A percentile compares a stretch with the other conserved stretches of the same genome.
These are phyloP conservation scores for Micromussa lordhowensis DNA, from an alignment of 92 coral and sea anemone species.

Conservation along the genomic window DNA sequence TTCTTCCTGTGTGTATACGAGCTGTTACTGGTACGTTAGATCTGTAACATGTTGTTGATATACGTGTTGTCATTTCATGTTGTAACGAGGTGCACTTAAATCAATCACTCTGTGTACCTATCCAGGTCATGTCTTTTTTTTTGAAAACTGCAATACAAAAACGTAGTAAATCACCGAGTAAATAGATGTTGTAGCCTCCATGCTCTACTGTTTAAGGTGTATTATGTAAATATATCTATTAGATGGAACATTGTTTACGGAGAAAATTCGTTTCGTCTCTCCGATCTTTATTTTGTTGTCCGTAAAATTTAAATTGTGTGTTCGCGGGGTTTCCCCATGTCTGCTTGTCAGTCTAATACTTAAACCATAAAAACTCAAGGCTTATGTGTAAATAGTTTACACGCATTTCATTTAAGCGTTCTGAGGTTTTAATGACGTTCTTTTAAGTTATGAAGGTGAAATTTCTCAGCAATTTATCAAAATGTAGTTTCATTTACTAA, in stretches of 20 bases:
- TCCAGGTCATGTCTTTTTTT: not conserved
- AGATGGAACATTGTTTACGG: not conserved
- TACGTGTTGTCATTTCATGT: not conserved
- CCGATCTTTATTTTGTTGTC: not conserved
- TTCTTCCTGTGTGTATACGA: constrained; percentile 88
- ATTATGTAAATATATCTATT: not conserved
- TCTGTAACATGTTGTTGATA: not conserved
- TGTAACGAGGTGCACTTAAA: not conserved
- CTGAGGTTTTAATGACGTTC: not conserved
- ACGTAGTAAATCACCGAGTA: not conserved
- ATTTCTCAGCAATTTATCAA: not conserved
- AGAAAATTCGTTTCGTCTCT: not conserved
- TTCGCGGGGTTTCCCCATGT: constrained; percentile 76
- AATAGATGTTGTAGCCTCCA: not conserved
- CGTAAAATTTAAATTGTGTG: not conserved
- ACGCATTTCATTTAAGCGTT: not conserved
- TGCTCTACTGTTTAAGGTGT: not conserved
- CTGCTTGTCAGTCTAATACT: not conserved
- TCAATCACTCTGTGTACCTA: not conserved
- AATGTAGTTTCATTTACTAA: not conserved
- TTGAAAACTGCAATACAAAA: constrained; percentile 9
- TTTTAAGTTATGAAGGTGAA: not conserved
- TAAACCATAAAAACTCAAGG: no score
- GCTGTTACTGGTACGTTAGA: constrained; percentile 88
- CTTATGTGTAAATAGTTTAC: no score